Evolutionary conservation across 1,140 invertebrate species (phyloP).

Genomic region (Drosophila yakuba): DNA sequence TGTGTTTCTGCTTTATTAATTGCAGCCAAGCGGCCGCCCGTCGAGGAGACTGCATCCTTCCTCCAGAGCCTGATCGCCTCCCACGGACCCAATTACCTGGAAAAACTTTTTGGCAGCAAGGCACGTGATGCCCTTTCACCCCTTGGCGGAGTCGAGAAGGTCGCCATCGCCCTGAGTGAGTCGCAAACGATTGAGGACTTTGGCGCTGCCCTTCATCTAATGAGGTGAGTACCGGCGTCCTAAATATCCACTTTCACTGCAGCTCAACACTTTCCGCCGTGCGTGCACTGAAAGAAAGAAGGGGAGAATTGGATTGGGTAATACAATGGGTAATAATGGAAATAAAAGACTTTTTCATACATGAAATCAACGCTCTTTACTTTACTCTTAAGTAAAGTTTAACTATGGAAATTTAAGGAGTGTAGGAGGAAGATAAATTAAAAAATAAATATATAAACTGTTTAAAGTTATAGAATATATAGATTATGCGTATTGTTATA

Average conservation of each 20-base stretch:
- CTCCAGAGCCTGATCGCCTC: slow-evolving; percentile 95
- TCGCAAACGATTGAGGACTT: slow-evolving; percentile 95
- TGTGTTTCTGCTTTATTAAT: slow-evolving; percentile 29
- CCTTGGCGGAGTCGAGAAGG: slow-evolving; percentile 96
- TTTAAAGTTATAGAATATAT: too few species aligned
- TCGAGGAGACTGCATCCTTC: slow-evolving; percentile 98
- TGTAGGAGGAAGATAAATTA: too few species aligned
- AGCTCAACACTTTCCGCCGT: background rate
- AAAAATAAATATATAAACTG: too few species aligned
- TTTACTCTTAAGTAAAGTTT: too few species aligned
- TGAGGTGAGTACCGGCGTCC: slow-evolving; percentile 68
- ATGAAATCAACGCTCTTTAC: too few species aligned
- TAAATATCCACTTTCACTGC: background rate
- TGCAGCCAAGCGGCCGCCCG: slow-evolving; percentile 96
- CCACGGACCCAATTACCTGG: slow-evolving; percentile 97
- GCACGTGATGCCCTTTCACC: slow-evolving; percentile 95
- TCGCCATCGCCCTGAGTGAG: slow-evolving; percentile 97
- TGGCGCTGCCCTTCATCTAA: slow-evolving; percentile 83
- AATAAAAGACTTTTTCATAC: too few species aligned
- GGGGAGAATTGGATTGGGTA: too few species aligned
- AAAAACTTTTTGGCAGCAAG: slow-evolving; percentile 97
- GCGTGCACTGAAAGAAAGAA: slow-evolving; percentile 5
- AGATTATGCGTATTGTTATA: too few species aligned
- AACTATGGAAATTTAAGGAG: too few species aligned
- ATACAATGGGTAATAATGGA: too few species aligned